These are phyloP conservation scores for Grammomys dolichurus DNA, from an alignment of 2,113 vertebrate genomes.

Conservation along the genomic window DNA sequence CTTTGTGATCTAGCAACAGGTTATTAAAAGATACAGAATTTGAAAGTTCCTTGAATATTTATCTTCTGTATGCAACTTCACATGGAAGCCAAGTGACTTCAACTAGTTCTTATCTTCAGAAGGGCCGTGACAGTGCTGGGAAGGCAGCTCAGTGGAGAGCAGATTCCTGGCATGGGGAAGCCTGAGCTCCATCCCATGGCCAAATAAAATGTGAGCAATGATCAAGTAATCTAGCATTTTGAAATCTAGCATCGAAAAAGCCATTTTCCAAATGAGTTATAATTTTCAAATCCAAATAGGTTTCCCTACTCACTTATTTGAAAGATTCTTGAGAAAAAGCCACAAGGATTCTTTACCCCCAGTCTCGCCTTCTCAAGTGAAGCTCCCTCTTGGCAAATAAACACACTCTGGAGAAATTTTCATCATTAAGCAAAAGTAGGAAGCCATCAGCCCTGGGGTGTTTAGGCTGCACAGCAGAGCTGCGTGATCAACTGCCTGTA, in stretches of 20 bases:
- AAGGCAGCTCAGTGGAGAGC: neutral
- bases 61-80: neutral
- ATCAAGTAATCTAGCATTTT: neutral
- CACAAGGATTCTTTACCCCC: conserved; percentile 31
- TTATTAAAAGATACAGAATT: neutral
- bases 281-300: conserved; percentile 18
- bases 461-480: conserved; percentile 15
- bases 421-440: conserved; percentile 28
- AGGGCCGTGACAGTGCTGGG: neutral
- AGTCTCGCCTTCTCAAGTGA: conserved; percentile 12
- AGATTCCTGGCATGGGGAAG: neutral
- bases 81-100: neutral
- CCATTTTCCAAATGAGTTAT: neutral
- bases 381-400: conserved; percentile 45
- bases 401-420: conserved; percentile 64
- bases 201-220: neutral
- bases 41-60: neutral
- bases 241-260: neutral
- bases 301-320: conserved; percentile 13
- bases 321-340: conserved; percentile 50
- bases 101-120: neutral
- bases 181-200: neutral
- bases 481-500: conserved; percentile 49
- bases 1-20: neutral
- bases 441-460: conserved; percentile 51